phyloP scores from a whole-genome alignment of 2,797 vertebrate genomes.

The Channallabes apus region DNA sequence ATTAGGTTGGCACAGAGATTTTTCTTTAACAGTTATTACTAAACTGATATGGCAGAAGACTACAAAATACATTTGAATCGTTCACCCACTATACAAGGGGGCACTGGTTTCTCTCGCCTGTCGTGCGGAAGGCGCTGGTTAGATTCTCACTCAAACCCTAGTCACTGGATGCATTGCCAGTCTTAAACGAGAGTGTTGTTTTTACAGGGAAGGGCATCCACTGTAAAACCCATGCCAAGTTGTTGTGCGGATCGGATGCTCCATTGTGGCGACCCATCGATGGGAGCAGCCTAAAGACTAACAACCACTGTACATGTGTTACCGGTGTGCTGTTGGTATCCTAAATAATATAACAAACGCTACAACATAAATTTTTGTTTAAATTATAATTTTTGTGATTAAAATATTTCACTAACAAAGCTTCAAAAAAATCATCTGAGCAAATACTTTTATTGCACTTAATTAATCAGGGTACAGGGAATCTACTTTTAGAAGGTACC shows the following conservation, averaged over 20 bases:
- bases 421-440: background rate
- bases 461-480: background rate
- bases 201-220: too few species aligned
- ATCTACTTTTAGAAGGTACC: background rate
- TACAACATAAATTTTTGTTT: background rate
- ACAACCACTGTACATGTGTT: background rate
- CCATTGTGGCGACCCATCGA: too few species aligned
- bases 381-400: background rate
- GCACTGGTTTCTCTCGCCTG: too few species aligned
- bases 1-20: background rate
- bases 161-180: too few species aligned
- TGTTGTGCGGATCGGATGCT: too few species aligned
- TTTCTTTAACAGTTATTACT: background rate
- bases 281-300: too few species aligned
- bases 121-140: too few species aligned
- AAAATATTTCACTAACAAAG: background rate
- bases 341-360: background rate
- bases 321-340: background rate
- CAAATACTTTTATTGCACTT: background rate
- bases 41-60: background rate
- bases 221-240: too few species aligned
- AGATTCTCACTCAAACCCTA: too few species aligned
- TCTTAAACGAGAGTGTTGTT: too few species aligned
- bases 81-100: background rate
- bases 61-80: background rate